phyloP scores from a whole-genome alignment of 1,140 invertebrate species.

The Leptoteleia sp. region DNA sequence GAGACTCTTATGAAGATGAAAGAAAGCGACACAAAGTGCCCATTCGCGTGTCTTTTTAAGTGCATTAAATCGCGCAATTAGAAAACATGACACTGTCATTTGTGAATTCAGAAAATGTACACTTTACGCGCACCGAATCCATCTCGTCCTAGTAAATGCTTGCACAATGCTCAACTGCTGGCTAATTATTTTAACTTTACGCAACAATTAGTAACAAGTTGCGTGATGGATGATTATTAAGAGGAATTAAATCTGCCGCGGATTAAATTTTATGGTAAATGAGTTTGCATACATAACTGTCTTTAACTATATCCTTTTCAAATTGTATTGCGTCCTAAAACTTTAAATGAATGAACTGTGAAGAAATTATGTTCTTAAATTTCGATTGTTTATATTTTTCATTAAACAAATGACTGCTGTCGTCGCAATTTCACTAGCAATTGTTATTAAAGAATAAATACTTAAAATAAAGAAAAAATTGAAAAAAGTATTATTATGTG shows the following conservation, averaged over 20 bases:
- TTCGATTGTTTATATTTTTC: too few relatives aligned
- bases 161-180: conserved; percentile 21
- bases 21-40: conserved; percentile 6
- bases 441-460: too few relatives aligned
- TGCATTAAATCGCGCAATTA: conserved; percentile 25
- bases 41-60: conserved; percentile 9
- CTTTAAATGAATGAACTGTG: too few relatives aligned
- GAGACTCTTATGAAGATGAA: not conserved
- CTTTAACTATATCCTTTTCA: conserved; percentile 44
- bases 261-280: conserved; percentile 46
- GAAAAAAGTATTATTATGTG: too few relatives aligned
- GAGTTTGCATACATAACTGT: conserved; percentile 40
- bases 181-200: conserved; percentile 62
- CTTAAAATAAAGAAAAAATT: too few relatives aligned
- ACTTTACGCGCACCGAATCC: conserved; percentile 1
- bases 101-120: conserved; percentile 31
- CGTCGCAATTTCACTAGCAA: too few relatives aligned
- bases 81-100: conserved; percentile 29
- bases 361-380: too few relatives aligned
- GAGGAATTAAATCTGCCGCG: conserved; percentile 48
- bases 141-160: conserved; percentile 19
- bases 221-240: conserved; percentile 59
- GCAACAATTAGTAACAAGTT: conserved; percentile 61
- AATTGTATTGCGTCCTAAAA: not conserved
- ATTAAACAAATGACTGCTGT: too few relatives aligned